These are phyloP conservation scores for Crotalus horridus DNA, from an alignment of 2,113 vertebrate genomes.

Conservation along the genomic window DNA sequence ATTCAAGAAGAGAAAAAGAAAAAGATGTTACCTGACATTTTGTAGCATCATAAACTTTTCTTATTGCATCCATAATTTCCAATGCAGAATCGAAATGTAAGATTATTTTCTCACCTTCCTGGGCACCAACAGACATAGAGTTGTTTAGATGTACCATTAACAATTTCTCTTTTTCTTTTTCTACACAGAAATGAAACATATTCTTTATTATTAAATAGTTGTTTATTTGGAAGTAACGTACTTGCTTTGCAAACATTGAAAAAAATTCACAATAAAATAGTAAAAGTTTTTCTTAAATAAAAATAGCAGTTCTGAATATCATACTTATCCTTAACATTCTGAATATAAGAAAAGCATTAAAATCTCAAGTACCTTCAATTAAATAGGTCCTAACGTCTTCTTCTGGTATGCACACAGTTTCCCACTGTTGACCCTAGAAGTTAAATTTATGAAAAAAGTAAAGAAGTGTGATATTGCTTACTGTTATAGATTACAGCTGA, in stretches of 20 bases:
- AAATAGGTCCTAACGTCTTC: constrained; percentile 81
- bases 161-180: constrained; percentile 73
- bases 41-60: constrained; percentile 74
- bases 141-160: constrained; percentile 77
- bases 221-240: not conserved
- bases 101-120: constrained; percentile 76
- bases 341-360: not conserved
- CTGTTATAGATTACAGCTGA: not conserved
- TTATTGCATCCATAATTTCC: constrained; percentile 74
- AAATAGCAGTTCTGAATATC: not conserved
- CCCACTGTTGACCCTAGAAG: constrained; percentile 86
- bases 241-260: not conserved
- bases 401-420: constrained; percentile 83
- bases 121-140: constrained; percentile 64
- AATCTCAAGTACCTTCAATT: constrained; percentile 78
- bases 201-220: not conserved
- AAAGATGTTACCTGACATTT: constrained; percentile 78
- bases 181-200: constrained; percentile 65
- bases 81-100: constrained; percentile 85
- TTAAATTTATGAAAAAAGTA: constrained; percentile 11
- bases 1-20: not conserved
- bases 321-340: not conserved
- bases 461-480: not conserved
- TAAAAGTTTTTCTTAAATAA: not conserved
- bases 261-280: not conserved